Conservation (phyloP, 2,797 vertebrate genomes). For the Zenarchopterus dispar region DNA sequence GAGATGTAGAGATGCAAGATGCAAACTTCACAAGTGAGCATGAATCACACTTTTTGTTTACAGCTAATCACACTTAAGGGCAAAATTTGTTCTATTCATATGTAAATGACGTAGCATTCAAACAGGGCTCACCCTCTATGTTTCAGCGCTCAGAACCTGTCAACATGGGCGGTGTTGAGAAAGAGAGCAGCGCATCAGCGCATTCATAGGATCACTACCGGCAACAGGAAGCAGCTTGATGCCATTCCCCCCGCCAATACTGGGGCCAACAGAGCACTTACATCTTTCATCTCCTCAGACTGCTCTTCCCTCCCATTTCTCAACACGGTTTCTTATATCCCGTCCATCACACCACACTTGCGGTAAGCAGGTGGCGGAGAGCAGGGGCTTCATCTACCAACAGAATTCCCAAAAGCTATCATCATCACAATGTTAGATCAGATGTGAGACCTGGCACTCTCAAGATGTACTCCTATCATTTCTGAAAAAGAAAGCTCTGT, state of each 20-base stretch:
- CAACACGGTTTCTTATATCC: conserved; percentile 63
- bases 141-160: conserved; percentile 51
- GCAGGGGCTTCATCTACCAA: conserved; percentile 36
- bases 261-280: conserved; percentile 61
- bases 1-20: conserved; percentile 13
- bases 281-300: conserved; percentile 79
- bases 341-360: conserved; percentile 62
- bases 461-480: conserved; percentile 27
- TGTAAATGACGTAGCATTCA: conserved; percentile 33
- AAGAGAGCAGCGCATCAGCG: conserved; percentile 59
- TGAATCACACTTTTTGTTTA: conserved; percentile 11
- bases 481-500: conserved; percentile 46
- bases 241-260: conserved; percentile 48
- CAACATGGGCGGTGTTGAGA: conserved; percentile 60
- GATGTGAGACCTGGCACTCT: conserved; percentile 42
- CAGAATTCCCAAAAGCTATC: conserved; percentile 50
- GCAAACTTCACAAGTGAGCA: conserved; percentile 1
- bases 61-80: conserved; percentile 10
- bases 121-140: conserved; percentile 28
- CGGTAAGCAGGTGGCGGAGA: conserved; percentile 40
- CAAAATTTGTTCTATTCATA: conserved; percentile 38
- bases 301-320: conserved; percentile 63
- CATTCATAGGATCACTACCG: conserved; percentile 58
- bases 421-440: conserved; percentile 52
- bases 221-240: conserved; percentile 70